A percentile compares a stretch with the other conserved stretches of the same genome.
These are phyloP conservation scores for Scaptomyza graminum DNA, from an alignment of 1,140 invertebrate species.

Conservation along the genomic window DNA sequence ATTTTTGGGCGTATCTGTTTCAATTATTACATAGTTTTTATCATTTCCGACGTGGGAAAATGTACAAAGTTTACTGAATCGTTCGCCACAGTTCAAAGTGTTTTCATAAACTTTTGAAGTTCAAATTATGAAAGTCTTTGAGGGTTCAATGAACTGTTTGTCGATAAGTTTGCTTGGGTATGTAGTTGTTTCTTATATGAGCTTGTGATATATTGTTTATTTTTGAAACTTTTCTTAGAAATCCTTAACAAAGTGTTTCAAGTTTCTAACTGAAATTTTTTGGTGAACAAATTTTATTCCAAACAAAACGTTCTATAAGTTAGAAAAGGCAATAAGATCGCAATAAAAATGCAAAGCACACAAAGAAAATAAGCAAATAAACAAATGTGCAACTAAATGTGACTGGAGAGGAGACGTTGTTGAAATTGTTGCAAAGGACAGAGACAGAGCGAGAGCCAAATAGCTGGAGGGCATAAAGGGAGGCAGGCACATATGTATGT, in stretches of 20 bases:
- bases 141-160: slow-evolving; percentile 35
- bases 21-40: slow-evolving; percentile 46
- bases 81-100: slow-evolving; percentile 14
- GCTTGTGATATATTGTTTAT: no score
- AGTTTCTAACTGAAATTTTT: no score
- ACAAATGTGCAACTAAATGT: slow-evolving; percentile 32
- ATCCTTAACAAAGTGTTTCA: no score
- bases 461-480: neutral
- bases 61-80: slow-evolving; percentile 9
- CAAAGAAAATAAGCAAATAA: no score
- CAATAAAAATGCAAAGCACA: no score
- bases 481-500: neutral
- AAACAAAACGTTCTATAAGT: no score
- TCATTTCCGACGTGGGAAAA: slow-evolving; percentile 29
- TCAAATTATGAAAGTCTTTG: slow-evolving; percentile 22
- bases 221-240: neutral
- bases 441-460: neutral
- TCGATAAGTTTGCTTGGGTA: neutral
- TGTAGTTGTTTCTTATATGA: no score
- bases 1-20: slow-evolving; percentile 51
- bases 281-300: no score
- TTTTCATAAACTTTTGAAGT: slow-evolving; percentile 10
- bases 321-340: slow-evolving; percentile 2
- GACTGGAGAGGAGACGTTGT: no score
- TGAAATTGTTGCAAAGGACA: slow-evolving; percentile 7